Percentiles rank a stretch among this genome's conserved stretches.
These are phyloP conservation scores for Cololabis saira DNA, from an alignment of 2,113 vertebrate genomes.

Conservation along the genomic window DNA sequence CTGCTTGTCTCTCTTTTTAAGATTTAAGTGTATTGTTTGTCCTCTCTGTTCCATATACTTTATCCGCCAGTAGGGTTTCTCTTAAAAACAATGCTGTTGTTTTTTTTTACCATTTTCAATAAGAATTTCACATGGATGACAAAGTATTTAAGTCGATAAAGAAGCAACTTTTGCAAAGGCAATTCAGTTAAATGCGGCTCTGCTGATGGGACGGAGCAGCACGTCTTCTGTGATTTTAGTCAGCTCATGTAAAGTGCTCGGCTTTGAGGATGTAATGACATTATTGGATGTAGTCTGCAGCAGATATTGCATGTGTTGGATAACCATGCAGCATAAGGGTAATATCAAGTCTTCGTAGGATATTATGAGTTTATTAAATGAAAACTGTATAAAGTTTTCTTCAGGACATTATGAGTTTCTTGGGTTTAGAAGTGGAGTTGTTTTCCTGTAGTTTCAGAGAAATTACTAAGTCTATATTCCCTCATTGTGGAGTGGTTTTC, in stretches of 20 bases:
- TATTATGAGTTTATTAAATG: constrained; percentile 60
- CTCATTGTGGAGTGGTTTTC: constrained; percentile 21
- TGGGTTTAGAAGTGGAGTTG: constrained; percentile 26
- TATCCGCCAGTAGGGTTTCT: constrained; percentile 18
- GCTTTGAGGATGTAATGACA: constrained; percentile 16
- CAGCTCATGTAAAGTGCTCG: constrained; percentile 22
- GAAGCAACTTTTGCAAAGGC: constrained; percentile 32
- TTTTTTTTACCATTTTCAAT: constrained; percentile 7
- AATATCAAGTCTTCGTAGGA: constrained; percentile 55
- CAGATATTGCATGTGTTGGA: constrained; percentile 35
- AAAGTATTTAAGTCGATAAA: constrained; percentile 39
- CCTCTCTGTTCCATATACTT: constrained; percentile 29
- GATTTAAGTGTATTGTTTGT: constrained; percentile 40
- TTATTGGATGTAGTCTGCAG: constrained; percentile 52
- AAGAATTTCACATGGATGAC: constrained; percentile 24
- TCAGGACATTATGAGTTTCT: constrained; percentile 53
- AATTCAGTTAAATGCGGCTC: constrained; percentile 46
- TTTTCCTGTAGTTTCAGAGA: constrained; percentile 31
- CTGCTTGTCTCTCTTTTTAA: constrained; percentile 14
- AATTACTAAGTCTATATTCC: constrained; percentile 13
- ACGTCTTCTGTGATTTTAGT: constrained; percentile 57
- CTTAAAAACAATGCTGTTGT: constrained; percentile 20
- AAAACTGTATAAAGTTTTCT: constrained; percentile 43
- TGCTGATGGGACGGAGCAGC: constrained; percentile 47
- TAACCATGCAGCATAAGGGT: constrained; percentile 10